Evolutionary conservation across 2,797 vertebrate species (phyloP), one percentile per base, ranked within the genome.

Genomic region (Babyrousa celebensis): DNA sequence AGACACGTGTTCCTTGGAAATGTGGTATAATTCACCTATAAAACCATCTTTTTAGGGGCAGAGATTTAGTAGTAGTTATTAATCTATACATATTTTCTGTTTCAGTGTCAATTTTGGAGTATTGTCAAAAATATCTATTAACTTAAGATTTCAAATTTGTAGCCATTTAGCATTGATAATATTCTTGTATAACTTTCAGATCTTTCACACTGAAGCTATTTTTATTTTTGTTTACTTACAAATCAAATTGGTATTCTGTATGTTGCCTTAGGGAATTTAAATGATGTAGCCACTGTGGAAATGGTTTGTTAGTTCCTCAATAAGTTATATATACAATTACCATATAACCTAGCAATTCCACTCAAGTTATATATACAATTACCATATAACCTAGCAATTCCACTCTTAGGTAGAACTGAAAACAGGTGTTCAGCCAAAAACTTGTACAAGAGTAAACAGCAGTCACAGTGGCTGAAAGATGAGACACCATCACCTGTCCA

Each of bases 101-200:
- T 36, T 78, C n/a, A 63, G 23, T 23, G 11, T 62, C 52, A 78
- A 58, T 60, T 95, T 94, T 36, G 5, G 40, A n/a, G 15, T 82
- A 70, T 71, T 85, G 23, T 25, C 29, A 80, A 94, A 72, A 85
- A 48, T 52, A 63, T 72, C 8, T 32, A 29, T 58, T 74, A 74
- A 62, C 54, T 40, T 74, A 68, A 17, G 52, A 77, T 68, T 92
- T 94, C 8, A 86, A 80, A 15, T 93, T 85, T 90, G 16, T 89
- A 12, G 6, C 48, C 48, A 86, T 84, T 93, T 94, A 89, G 2
- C 12, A 72, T 27, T 92, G 21, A 71, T 27, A 52, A 56, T 85
- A 75, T 85, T 89, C 40, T 79, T 16, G 16, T 21, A 16, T 78
- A 36, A 74, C 11, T 58, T 74, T 67, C 72, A 32, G 16, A 29